phyloP scores from a whole-genome alignment of 2,888 invertebrate genomes.

The Nycteola revayana region DNA sequence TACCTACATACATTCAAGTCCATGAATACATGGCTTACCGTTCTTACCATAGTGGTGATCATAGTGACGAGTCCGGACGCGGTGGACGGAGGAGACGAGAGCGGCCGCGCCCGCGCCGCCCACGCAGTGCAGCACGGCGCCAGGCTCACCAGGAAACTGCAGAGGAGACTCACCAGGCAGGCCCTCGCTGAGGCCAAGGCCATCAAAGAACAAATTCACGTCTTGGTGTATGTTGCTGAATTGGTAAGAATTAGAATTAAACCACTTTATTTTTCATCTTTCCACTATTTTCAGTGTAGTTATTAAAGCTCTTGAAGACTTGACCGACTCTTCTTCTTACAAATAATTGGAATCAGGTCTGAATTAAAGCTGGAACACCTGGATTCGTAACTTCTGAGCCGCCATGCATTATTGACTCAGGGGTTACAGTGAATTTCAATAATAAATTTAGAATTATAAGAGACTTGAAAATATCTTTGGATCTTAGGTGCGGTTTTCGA shows the following conservation, averaged over 20 bases:
- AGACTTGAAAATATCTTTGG: no score
- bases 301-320: no score
- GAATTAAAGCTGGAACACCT: no score
- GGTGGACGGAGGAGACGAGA: conserved; percentile 39
- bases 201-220: conserved; percentile 90
- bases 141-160: conserved; percentile 88
- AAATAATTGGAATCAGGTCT: no score
- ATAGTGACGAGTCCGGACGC: conserved; percentile 68
- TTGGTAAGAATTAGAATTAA: conserved; percentile 78
- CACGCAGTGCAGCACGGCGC: conserved; percentile 91
- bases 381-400: no score
- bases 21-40: conserved; percentile 1
- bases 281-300: no score
- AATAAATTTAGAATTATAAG: no score
- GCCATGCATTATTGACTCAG: no score
- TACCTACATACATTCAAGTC: not conserved
- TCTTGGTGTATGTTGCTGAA: conserved; percentile 89
- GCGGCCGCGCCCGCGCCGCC: conserved; percentile 83
- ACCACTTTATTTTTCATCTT: no score
- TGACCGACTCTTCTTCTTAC: no score
- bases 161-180: conserved; percentile 87
- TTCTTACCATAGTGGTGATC: conserved; percentile 62
- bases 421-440: no score
- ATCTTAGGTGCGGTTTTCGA: no score
- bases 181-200: conserved; percentile 91